Conservation (phyloP, 2,113 vertebrate species). For the Brienomyrus longianalis region DNA sequence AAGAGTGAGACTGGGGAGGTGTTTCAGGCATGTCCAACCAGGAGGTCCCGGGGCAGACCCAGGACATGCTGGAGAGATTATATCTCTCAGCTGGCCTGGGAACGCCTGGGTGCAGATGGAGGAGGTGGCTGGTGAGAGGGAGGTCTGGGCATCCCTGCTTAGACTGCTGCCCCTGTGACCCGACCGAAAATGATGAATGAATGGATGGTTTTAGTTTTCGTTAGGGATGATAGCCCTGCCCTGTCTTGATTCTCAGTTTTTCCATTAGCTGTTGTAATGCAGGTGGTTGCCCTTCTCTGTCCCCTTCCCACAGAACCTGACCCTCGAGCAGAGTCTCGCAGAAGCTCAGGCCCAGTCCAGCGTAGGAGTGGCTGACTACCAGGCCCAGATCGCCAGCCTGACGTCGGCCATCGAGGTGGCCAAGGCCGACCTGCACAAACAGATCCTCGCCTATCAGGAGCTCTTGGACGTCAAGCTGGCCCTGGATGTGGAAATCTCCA, state of each 20-base stretch:
- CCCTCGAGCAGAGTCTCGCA: slow-evolving; percentile 44
- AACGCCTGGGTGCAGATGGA: no score
- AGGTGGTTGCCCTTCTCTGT: background rate
- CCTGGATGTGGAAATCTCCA: slow-evolving; percentile 52
- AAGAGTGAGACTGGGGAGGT: no score
- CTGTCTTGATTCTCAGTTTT: background rate
- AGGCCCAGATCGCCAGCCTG: slow-evolving; percentile 44
- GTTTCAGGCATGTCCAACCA: no score
- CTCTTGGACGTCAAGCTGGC: slow-evolving; percentile 52
- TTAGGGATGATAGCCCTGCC: background rate
- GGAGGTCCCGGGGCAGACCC: no score
- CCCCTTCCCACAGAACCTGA: slow-evolving; percentile 35
- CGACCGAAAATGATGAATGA: no score
- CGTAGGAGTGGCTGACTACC: slow-evolving; percentile 46
- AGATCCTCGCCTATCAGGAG: slow-evolving; percentile 51
- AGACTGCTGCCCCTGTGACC: no score
- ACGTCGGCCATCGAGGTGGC: slow-evolving; percentile 48
- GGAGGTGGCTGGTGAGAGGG: no score
- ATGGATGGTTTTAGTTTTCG: background rate
- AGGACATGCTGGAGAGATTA: no score
- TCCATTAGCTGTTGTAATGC: background rate
- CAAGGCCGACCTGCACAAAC: slow-evolving; percentile 50
- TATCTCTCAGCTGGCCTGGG: no score
- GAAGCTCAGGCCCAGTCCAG: slow-evolving; percentile 47
- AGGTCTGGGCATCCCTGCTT: no score